Evolutionary conservation across 37 sponge, comb jelly and placozoan genomes (phyloP).

Genomic region (Bolinopsis microptera): DNA sequence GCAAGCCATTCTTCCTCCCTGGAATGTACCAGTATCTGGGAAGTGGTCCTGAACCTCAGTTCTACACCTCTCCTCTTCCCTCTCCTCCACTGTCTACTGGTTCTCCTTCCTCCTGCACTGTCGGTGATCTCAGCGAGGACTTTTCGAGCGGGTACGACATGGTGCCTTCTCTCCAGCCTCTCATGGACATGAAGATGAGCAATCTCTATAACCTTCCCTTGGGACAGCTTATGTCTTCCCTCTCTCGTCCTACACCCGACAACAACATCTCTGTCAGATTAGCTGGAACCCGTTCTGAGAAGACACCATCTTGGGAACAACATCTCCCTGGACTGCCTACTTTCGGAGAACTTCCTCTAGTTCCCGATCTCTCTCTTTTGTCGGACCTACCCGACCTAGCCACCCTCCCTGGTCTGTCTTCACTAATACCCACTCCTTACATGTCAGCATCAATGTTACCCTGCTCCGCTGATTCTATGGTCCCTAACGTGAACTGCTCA

Average conservation of each 20-base stretch:
- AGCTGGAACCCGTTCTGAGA: neutral
- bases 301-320: neutral
- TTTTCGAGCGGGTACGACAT: neutral
- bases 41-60: neutral
- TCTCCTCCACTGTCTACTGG: neutral
- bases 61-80: neutral
- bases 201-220: neutral
- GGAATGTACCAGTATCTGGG: constrained; percentile 1
- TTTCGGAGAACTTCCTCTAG: neutral
- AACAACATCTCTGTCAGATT: constrained; percentile 35
- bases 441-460: too few relatives aligned
- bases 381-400: neutral
- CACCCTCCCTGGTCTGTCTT: neutral
- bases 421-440: neutral
- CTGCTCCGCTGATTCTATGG: too few relatives aligned
- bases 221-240: constrained; percentile 3
- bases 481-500: too few relatives aligned
- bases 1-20: constrained; percentile 19
- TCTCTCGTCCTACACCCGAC: neutral
- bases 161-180: neutral
- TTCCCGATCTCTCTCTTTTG: too few relatives aligned
- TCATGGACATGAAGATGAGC: neutral
- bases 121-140: neutral
- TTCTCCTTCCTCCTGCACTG: neutral
- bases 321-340: neutral